phyloP scores from a whole-genome alignment of 2,113 vertebrate species.

The Porphyrio hochstetteri region DNA sequence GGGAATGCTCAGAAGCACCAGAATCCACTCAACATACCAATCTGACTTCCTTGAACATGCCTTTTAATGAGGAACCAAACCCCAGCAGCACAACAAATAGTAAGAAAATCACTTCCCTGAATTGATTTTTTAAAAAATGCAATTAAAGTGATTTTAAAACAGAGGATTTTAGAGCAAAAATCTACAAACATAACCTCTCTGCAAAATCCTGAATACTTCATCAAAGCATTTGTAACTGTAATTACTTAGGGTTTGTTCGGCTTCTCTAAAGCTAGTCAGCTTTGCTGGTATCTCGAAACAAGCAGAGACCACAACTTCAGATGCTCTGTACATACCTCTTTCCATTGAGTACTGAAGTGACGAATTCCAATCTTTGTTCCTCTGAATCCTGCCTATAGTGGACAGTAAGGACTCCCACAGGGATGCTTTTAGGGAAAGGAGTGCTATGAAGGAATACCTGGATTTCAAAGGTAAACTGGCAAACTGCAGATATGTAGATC shows the following conservation, averaged over 20 bases:
- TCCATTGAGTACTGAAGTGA: slow-evolving; percentile 28
- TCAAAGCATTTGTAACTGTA: not conserved
- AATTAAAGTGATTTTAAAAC: not conserved
- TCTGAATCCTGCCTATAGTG: not conserved
- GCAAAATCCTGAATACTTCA: not conserved
- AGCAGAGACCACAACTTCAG: not conserved
- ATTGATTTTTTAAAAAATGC: not conserved
- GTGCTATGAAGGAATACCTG: not conserved
- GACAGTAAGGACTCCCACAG: not conserved
- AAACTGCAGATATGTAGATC: not conserved
- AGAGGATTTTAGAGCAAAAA: not conserved
- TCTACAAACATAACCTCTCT: not conserved
- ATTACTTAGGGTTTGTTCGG: not conserved
- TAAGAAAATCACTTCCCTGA: not conserved
- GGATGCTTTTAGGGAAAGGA: not conserved
- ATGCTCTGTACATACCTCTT: slow-evolving; percentile 35
- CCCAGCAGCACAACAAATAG: not conserved
- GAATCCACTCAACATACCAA: not conserved
- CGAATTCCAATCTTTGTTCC: not conserved
- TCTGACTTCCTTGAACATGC: not conserved
- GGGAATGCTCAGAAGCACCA: not conserved
- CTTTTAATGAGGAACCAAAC: not conserved
- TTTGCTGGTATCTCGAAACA: not conserved
- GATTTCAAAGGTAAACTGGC: not conserved
- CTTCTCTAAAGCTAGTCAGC: not conserved